These are phyloP conservation scores for Polia nebulosa DNA, from an alignment of 2,888 invertebrate genomes.

Conservation along the genomic window DNA sequence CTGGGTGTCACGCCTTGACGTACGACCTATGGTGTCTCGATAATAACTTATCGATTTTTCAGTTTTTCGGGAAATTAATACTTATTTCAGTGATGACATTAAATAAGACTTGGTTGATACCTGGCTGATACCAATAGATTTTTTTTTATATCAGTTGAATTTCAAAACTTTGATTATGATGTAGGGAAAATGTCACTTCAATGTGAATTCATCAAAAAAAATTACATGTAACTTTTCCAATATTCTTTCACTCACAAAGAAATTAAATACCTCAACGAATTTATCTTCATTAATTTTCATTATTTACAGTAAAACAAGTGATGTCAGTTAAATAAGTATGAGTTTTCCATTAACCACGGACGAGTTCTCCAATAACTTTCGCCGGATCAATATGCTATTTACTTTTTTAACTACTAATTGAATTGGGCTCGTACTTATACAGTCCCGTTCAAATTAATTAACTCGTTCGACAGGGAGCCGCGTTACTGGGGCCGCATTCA, in stretches of 20 bases:
- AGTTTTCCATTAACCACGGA: slow-evolving; percentile 59
- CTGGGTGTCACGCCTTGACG: slow-evolving; percentile 75
- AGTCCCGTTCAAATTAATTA: slow-evolving; percentile 82
- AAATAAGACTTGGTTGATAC: not conserved
- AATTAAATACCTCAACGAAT: slow-evolving; percentile 51
- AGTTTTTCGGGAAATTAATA: slow-evolving; percentile 59
- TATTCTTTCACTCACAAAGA: not conserved
- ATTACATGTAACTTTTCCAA: no score
- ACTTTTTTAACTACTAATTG: slow-evolving; percentile 83
- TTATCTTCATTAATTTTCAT: slow-evolving; percentile 48
- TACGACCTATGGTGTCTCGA: slow-evolving; percentile 69
- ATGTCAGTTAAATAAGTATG: slow-evolving; percentile 58
- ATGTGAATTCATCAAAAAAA: no score
- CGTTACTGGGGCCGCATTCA: slow-evolving; percentile 70
- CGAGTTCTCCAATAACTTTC: slow-evolving; percentile 63
- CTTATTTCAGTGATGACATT: slow-evolving; percentile 20
- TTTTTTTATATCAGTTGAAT: not conserved
- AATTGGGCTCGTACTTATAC: slow-evolving; percentile 78
- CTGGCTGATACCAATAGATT: not conserved
- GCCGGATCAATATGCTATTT: slow-evolving; percentile 74
- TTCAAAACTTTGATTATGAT: not conserved
- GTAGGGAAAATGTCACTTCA: no score
- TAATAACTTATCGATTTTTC: slow-evolving; percentile 77
- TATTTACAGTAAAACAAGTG: slow-evolving; percentile 54
- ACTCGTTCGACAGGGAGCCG: slow-evolving; percentile 71